Evolutionary conservation across 2,113 vertebrate species (phyloP).

Genomic region (Colinus virginianus): DNA sequence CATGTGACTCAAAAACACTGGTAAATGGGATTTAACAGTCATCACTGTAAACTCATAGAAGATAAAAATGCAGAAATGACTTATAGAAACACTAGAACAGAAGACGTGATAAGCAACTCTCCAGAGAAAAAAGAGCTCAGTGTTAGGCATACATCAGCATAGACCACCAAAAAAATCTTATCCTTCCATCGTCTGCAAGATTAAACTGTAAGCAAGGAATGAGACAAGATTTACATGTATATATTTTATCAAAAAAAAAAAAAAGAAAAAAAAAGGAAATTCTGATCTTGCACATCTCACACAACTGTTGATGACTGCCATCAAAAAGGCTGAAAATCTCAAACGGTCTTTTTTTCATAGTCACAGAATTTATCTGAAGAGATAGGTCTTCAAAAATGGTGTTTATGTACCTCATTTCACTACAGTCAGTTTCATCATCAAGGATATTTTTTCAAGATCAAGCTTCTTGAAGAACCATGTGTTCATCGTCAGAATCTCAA

Average conservation of each 20-base stretch:
- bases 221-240: not conserved
- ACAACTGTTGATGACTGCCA: not conserved
- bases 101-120: not conserved
- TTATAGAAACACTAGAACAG: not conserved
- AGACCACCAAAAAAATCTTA: not conserved
- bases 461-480: not conserved
- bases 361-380: not conserved
- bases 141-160: not conserved
- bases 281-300: not conserved
- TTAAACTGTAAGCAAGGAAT: not conserved
- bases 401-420: not conserved
- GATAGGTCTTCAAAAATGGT: not conserved
- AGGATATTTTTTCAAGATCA: not conserved
- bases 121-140: not conserved
- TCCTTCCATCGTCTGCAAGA: not conserved
- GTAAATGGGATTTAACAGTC: not conserved
- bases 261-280: not conserved
- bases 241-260: not conserved
- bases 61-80: not conserved
- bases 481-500: not conserved
- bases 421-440: fast-evolving
- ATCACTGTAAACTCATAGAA: not conserved
- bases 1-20: not conserved
- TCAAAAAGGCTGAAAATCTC: not conserved
- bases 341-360: not conserved